A percentile compares a stretch with the other conserved stretches of the same genome.
phyloP scores from a whole-genome alignment of 2,797 vertebrate genomes.

The Periparus ater region DNA sequence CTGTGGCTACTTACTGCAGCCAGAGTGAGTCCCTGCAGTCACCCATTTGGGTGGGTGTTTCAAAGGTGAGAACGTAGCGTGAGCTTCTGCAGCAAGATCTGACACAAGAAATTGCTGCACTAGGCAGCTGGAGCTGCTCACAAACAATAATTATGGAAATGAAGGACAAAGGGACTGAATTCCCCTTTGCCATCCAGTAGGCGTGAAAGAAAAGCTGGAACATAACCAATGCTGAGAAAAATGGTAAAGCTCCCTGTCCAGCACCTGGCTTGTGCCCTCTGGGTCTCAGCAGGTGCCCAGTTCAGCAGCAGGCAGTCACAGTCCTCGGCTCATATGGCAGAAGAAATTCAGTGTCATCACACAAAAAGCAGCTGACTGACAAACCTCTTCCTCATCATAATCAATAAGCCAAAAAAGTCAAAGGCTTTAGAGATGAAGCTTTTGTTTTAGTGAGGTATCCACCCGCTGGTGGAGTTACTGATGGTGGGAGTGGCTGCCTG shows the following conservation, averaged over 20 bases:
- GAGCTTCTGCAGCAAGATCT: not conserved
- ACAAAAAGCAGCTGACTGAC: not conserved
- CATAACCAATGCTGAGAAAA: not conserved
- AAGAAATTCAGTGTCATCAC: not conserved
- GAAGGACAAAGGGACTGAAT: not conserved
- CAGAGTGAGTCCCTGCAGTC: not conserved
- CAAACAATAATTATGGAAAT: not conserved
- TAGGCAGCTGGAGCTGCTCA: not conserved
- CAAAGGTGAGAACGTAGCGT: not conserved
- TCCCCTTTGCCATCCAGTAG: not conserved
- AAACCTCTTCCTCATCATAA: not conserved
- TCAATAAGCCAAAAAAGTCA: not conserved
- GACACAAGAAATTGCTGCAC: not conserved
- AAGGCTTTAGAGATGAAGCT: not conserved
- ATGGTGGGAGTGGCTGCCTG: not conserved
- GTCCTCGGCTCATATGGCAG: accelerated
- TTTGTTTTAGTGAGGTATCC: not conserved
- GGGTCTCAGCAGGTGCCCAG: accelerated
- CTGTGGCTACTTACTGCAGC: not conserved
- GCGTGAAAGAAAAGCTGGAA: not conserved
- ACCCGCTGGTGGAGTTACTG: accelerated
- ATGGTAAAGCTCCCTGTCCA: not conserved
- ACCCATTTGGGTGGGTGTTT: not conserved
- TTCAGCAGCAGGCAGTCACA: not conserved
- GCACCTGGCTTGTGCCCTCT: not conserved